phyloP scores from a whole-genome alignment of 2,888 invertebrate genomes.

The Acronicta alni region DNA sequence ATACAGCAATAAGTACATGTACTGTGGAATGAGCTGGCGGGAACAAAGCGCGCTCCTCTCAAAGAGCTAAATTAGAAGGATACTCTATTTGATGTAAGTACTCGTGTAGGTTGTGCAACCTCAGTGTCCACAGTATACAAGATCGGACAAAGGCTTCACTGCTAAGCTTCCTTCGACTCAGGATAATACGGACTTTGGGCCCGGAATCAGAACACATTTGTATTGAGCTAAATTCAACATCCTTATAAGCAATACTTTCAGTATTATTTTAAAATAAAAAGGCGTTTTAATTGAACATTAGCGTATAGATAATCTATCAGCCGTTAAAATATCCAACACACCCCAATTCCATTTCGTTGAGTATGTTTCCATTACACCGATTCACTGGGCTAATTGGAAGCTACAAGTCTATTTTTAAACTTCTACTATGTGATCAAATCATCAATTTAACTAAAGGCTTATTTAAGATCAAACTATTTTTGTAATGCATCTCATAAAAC shows the following conservation, averaged over 20 bases:
- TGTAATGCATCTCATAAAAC: constrained; percentile 17
- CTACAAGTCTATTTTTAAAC: constrained; percentile 36
- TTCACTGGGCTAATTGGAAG: constrained; percentile 35
- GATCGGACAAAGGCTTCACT: constrained; percentile 48
- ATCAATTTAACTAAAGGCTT: constrained; percentile 8
- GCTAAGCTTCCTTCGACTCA: constrained; percentile 32
- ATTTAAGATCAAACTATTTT: constrained; percentile 11
- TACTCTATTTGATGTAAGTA: constrained; percentile 28
- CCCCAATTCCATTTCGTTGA: constrained; percentile 47
- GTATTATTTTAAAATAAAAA: neutral
- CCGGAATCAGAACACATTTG: constrained; percentile 37
- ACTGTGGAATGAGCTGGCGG: constrained; percentile 27
- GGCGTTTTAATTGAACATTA: constrained; percentile 19
- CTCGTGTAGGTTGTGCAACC: constrained; percentile 24
- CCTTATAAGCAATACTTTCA: neutral
- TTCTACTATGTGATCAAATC: constrained; percentile 12
- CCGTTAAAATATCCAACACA: constrained; percentile 40
- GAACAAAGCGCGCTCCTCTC: constrained; percentile 29
- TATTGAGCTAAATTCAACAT: constrained; percentile 4
- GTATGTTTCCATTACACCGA: constrained; percentile 49
- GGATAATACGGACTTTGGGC: constrained; percentile 31
- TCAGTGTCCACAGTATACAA: constrained; percentile 30
- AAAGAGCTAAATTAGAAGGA: constrained; percentile 41
- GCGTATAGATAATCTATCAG: constrained; percentile 16
- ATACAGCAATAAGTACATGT: constrained; percentile 41